phyloP scores from a whole-genome alignment of 2,113 vertebrate species.

The Poeciliopsis occidentalis region DNA sequence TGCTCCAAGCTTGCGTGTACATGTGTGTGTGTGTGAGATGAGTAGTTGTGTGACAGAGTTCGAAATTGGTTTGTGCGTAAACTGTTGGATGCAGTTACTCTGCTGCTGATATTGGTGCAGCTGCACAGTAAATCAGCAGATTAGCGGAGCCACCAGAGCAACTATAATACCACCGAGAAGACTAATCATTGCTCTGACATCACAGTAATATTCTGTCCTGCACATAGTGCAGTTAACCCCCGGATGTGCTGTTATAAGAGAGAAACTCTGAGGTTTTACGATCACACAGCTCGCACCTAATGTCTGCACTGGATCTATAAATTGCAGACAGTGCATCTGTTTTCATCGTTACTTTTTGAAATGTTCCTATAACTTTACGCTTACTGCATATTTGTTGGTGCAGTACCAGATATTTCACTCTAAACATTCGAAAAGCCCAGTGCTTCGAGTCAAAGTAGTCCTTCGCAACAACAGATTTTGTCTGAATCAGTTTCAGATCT shows the following conservation, averaged over 20 bases:
- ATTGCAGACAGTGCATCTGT: constrained; percentile 13
- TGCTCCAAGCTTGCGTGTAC: constrained; percentile 14
- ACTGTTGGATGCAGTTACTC: constrained; percentile 36
- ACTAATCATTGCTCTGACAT: constrained; percentile 43
- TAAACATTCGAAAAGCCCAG: constrained; percentile 17
- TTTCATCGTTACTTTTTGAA: constrained; percentile 32
- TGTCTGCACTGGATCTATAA: constrained; percentile 2
- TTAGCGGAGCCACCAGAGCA: constrained; percentile 39
- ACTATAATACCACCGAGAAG: constrained; percentile 34
- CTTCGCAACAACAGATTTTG: constrained; percentile 54
- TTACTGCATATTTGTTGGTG: constrained; percentile 27
- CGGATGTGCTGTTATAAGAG: constrained; percentile 6
- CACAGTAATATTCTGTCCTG: constrained; percentile 33
- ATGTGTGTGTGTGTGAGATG: not conserved
- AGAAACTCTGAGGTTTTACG: constrained; percentile 13
- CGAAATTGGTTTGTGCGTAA: constrained; percentile 34
- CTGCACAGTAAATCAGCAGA: constrained; percentile 56
- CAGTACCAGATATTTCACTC: constrained; percentile 30
- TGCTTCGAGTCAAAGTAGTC: constrained; percentile 43
- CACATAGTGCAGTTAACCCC: constrained; percentile 18
- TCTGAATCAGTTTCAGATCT: constrained; percentile 34
- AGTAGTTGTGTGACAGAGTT: constrained; percentile 29
- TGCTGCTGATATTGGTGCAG: constrained; percentile 50
- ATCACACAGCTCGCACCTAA: constrained; percentile 4
- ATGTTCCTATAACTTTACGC: constrained; percentile 31